Evolutionary conservation across 2,888 invertebrate genomes (phyloP).

Genomic region (Osedax frankpressi): DNA sequence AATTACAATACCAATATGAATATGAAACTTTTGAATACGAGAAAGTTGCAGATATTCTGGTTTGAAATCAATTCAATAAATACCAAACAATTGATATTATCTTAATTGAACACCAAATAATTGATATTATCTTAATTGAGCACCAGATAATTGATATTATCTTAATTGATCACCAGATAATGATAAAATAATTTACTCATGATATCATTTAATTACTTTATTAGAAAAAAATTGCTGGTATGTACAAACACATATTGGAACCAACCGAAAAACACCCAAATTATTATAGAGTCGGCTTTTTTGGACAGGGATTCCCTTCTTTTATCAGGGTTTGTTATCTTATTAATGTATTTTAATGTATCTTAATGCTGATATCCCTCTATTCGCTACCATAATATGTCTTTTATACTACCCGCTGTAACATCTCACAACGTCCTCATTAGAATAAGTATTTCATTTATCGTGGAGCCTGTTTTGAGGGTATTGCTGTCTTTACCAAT

Average conservation of each 20-base stretch:
- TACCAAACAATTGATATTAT: no score
- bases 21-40: constrained; percentile 68
- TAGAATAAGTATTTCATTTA: constrained; percentile 62
- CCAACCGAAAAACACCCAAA: constrained; percentile 67
- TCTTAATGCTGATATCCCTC: no score
- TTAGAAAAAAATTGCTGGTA: constrained; percentile 50
- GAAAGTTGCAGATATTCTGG: constrained; percentile 25
- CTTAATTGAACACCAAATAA: no score
- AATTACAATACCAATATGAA: constrained; percentile 72
- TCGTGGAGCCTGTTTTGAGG: not conserved
- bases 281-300: constrained; percentile 84
- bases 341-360: no score
- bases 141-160: no score
- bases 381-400: no score
- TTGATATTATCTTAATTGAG: no score
- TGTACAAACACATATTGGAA: constrained; percentile 67
- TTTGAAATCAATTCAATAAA: no score
- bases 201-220: not conserved
- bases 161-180: no score
- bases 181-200: not conserved
- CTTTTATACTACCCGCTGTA: no score
- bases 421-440: no score
- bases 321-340: constrained; percentile 62
- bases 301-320: constrained; percentile 74
- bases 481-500: not conserved